Evolutionary conservation across 2,113 vertebrate species (phyloP), one percentile per base, ranked within the genome.

Genomic region (Rhabdomys dilectus): DNA sequence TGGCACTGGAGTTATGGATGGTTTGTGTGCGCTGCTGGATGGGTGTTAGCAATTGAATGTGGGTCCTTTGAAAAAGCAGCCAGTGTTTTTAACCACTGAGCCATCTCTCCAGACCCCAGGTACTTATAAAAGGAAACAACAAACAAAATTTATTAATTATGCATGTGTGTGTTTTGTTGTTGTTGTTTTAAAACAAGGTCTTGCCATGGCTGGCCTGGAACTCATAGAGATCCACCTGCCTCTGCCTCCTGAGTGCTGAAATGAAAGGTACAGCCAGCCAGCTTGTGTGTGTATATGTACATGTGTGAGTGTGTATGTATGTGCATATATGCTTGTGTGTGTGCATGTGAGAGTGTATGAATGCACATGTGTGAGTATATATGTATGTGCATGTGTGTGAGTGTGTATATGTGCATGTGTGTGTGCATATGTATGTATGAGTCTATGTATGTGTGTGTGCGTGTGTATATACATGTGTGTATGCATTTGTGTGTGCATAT

Each of bases 391-490:
- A 3, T 68, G 1, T 64, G 7, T 62, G 7, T 62, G 7, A 24
- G 7, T 62, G 7, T 24, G 60, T 24, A 9, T 62, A 24, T 62
- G 22, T 31, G 1, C 11, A 24, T 12, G 26, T 26, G 7, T 34
- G 12, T 10, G 4, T 68, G 29, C 5, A 1, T 66, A 3, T 4
- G 29, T 13, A 7, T 66, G 8, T 31, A 31, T 66, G 24, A 9
- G 2, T 64, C 8, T 19, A 10, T 26, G 3, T 64, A 8, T 26
- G 16, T 24, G 3, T 11, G 3, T 26, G 8, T 62, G 7, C 9
- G 8, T 26, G 8, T 22, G 24, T 64, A 1, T 26, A 19, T 26
- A 3, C 24, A 24, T 26, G 8, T 10, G 9, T 26, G 26, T 6
- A 11, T 64, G 9, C 3, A 8, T 26, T 24, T 1, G 10, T 64